Percentiles rank a stretch among this genome's conserved stretches.
These are phyloP conservation scores for Trichoplusia ni DNA, from an alignment of 1,140 invertebrate genomes.

Conservation along the genomic window DNA sequence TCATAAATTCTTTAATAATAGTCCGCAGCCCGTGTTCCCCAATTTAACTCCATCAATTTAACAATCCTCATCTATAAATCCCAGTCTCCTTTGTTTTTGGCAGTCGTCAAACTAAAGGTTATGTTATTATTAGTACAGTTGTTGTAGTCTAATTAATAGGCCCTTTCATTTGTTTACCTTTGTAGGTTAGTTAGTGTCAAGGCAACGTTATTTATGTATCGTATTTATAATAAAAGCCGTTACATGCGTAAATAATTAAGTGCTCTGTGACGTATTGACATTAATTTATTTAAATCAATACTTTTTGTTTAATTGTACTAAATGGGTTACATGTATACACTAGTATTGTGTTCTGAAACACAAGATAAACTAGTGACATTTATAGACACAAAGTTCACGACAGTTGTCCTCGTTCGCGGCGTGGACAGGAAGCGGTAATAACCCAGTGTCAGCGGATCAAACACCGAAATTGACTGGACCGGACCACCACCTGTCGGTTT, in stretches of 20 bases:
- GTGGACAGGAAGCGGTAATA: conserved; percentile 43
- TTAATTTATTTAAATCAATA: background rate
- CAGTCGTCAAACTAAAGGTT: too few species aligned
- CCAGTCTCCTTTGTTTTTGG: background rate
- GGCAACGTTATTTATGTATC: too few species aligned
- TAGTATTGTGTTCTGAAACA: background rate
- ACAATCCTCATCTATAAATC: background rate
- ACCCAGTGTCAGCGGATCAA: conserved; percentile 44
- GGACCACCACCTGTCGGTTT: conserved; percentile 38
- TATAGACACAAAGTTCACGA: conserved; percentile 28
- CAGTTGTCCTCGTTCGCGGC: conserved; percentile 26
- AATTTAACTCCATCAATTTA: background rate
- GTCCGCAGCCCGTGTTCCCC: background rate
- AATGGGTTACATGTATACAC: too few species aligned
- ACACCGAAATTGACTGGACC: conserved; percentile 36
- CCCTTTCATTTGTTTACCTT: too few species aligned
- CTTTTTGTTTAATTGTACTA: too few species aligned
- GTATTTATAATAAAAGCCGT: too few species aligned
- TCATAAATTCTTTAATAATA: background rate
- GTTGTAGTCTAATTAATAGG: too few species aligned
- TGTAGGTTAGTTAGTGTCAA: too few species aligned
- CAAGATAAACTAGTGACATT: conserved; percentile 18
- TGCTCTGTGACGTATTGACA: too few species aligned
- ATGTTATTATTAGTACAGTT: too few species aligned
- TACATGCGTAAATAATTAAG: too few species aligned